Conservation (phyloP, 2,797 vertebrate genomes). For the Bryconaethiops microstoma region DNA sequence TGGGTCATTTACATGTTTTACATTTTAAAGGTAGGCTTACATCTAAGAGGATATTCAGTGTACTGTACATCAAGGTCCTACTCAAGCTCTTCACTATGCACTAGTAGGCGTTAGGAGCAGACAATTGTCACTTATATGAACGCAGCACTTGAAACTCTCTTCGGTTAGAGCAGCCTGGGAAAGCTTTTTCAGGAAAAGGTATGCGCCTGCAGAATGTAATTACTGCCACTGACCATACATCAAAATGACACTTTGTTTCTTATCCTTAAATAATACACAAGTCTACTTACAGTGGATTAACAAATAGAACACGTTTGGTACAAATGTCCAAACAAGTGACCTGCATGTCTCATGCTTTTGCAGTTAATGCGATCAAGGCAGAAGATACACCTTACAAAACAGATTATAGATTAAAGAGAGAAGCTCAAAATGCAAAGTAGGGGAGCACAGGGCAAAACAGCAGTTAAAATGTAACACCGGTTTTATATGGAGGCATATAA, state of each 20-base stretch:
- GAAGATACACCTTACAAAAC: constrained; percentile 3
- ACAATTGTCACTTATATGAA: constrained; percentile 50
- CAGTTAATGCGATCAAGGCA: constrained; percentile 33
- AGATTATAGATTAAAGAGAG: background rate
- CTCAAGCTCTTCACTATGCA: constrained; percentile 49
- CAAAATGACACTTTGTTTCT: constrained; percentile 37
- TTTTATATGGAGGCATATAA: background rate
- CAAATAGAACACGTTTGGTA: constrained; percentile 39
- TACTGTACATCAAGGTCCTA: constrained; percentile 44
- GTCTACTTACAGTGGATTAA: constrained; percentile 41
- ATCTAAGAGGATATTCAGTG: constrained; percentile 42
- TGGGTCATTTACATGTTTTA: constrained; percentile 48
- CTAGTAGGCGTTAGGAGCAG: constrained; percentile 46
- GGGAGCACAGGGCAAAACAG: background rate
- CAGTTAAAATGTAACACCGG: background rate
- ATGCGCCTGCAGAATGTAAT: constrained; percentile 37
- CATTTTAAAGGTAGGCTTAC: constrained; percentile 48
- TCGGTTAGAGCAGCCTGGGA: constrained; percentile 7
- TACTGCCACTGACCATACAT: constrained; percentile 42
- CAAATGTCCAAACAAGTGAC: constrained; percentile 37
- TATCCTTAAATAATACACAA: constrained; percentile 41
- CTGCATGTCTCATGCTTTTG: constrained; percentile 9
- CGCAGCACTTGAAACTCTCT: constrained; percentile 44
- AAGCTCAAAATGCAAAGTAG: background rate
- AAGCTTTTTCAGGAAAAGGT: constrained; percentile 40